Percentiles rank a stretch among this genome's conserved stretches.
These are phyloP conservation scores for Amiota mariae DNA, from an alignment of 2,888 invertebrate species.

Conservation along the genomic window DNA sequence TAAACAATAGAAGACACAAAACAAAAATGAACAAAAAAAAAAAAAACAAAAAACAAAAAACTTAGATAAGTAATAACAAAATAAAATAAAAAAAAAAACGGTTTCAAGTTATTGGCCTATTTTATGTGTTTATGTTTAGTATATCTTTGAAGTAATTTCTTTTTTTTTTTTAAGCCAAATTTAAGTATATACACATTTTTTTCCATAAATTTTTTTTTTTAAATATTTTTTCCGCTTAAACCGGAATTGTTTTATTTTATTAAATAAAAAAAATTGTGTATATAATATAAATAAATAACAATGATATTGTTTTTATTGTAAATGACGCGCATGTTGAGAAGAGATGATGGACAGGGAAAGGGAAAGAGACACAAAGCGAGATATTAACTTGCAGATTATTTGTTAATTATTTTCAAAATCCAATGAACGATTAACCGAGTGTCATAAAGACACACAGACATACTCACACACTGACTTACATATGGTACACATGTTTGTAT, in stretches of 20 bases:
- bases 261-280: too few species aligned
- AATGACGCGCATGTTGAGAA: not conserved
- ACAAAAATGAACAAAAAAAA: slow-evolving; percentile 1
- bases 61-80: not conserved
- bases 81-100: not conserved
- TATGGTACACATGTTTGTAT: not conserved
- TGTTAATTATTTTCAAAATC: slow-evolving; percentile 11
- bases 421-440: slow-evolving; percentile 23
- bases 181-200: slow-evolving; percentile 15
- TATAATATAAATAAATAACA: too few species aligned
- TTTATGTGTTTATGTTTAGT: not conserved
- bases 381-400: not conserved
- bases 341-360: not conserved
- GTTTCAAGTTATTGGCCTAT: slow-evolving; percentile 9
- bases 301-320: not conserved
- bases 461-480: not conserved
- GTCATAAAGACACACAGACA: slow-evolving; percentile 15
- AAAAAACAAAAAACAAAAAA: slow-evolving; percentile 18
- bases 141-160: slow-evolving; percentile 14
- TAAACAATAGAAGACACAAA: slow-evolving; percentile 28
- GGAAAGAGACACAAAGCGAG: not conserved
- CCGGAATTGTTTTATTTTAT: slow-evolving; percentile 13
- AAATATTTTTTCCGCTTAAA: slow-evolving; percentile 2
- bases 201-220: slow-evolving; percentile 7
- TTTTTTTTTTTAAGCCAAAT: slow-evolving; percentile 27